These are phyloP conservation scores for Saccostrea glomerata DNA, from an alignment of 1,140 invertebrate genomes.

Conservation along the genomic window DNA sequence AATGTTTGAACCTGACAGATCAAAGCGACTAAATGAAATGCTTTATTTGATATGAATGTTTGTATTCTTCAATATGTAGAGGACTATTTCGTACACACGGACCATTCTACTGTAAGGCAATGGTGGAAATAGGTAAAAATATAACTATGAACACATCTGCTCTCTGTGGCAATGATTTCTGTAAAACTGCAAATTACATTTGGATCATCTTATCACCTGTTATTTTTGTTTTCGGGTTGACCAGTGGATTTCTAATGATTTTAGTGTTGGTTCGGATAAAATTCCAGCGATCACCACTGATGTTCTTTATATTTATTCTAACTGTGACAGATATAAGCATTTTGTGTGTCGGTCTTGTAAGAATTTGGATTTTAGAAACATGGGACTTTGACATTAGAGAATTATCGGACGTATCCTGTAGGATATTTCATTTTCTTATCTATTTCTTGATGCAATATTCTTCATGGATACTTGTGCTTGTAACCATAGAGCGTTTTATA, in stretches of 20 bases:
- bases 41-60: constrained; percentile 1
- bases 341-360: constrained; percentile 59
- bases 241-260: constrained; percentile 31
- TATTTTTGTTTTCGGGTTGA: constrained; percentile 41
- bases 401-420: constrained; percentile 58
- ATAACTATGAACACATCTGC: not conserved
- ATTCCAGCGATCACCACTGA: not conserved
- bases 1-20: not conserved
- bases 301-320: constrained; percentile 48
- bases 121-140: not conserved
- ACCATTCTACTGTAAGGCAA: not conserved
- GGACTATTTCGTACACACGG: not conserved
- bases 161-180: not conserved
- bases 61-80: not conserved
- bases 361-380: constrained; percentile 59
- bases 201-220: constrained; percentile 48
- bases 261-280: constrained; percentile 41
- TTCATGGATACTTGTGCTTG: constrained; percentile 70
- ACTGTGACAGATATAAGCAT: constrained; percentile 64
- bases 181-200: constrained; percentile 37
- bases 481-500: constrained; percentile 66
- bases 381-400: constrained; percentile 62
- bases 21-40: not conserved
- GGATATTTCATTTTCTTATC: constrained; percentile 62
- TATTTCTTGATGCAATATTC: constrained; percentile 69